phyloP scores from a whole-genome alignment of 1,140 invertebrate species.

The Trichogramma pretiosum region DNA sequence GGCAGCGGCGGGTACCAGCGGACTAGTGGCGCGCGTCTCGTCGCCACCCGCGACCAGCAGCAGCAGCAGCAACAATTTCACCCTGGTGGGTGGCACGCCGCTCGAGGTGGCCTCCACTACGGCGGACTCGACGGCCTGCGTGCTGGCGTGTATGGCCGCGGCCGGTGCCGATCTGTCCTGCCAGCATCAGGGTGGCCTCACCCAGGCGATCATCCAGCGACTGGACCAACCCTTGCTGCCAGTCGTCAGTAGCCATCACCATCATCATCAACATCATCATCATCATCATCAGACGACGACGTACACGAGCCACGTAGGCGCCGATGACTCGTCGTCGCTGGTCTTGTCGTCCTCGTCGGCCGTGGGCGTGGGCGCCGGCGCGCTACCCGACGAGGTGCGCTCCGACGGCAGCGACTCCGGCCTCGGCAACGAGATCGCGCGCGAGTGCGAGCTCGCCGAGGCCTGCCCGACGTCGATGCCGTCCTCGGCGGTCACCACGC shows the following conservation, averaged over 20 bases:
- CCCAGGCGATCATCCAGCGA: slow-evolving; percentile 29
- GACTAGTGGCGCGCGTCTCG: background rate
- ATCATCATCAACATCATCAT: no score
- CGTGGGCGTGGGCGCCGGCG: slow-evolving; percentile 32
- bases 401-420: slow-evolving; percentile 77
- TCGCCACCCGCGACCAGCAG: no score
- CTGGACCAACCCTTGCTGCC: no score
- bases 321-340: no score
- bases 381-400: slow-evolving; percentile 46
- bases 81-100: no score
- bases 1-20: slow-evolving; percentile 1
- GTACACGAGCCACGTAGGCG: no score
- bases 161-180: slow-evolving; percentile 13
- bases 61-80: no score
- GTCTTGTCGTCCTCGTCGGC: no score
- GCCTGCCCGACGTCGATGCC: slow-evolving; percentile 25
- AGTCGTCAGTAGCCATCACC: no score
- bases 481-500: slow-evolving; percentile 26
- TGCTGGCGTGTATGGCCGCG: slow-evolving; percentile 23
- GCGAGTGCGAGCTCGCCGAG: no score
- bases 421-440: slow-evolving; percentile 57
- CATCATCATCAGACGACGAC: no score
- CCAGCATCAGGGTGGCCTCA: slow-evolving; percentile 9
- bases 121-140: slow-evolving; percentile 33
- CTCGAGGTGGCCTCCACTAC: slow-evolving; percentile 10